A percentile compares a stretch with the other conserved stretches of the same genome.
phyloP scores from a whole-genome alignment of 2,113 vertebrate species.

The Osmerus eperlanus region DNA sequence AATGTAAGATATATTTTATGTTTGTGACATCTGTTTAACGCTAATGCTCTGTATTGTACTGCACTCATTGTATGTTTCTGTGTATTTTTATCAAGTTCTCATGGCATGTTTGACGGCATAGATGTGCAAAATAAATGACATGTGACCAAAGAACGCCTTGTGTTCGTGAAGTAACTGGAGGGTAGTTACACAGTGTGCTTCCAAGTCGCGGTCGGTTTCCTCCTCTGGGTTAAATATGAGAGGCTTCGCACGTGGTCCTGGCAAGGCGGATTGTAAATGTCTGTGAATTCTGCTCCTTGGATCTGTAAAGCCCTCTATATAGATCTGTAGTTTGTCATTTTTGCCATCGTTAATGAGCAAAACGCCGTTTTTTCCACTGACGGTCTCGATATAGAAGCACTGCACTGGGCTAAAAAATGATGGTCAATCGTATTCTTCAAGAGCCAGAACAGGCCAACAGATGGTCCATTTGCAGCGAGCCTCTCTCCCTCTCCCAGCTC shows the following conservation, averaged over 20 bases:
- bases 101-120: too few relatives aligned
- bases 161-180: too few relatives aligned
- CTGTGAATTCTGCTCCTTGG: conserved; percentile 44
- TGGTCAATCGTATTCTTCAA: conserved; percentile 40
- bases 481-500: not conserved
- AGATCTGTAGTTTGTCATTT: conserved; percentile 52
- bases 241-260: conserved; percentile 15
- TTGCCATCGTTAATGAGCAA: conserved; percentile 43
- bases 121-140: too few relatives aligned
- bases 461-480: conserved; percentile 61
- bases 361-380: conserved; percentile 22
- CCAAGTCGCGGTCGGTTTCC: not conserved
- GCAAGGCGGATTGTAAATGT: conserved; percentile 25
- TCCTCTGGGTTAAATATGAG: not conserved
- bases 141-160: too few relatives aligned
- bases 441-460: conserved; percentile 62
- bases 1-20: too few relatives aligned
- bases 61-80: too few relatives aligned
- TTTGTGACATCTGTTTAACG: too few relatives aligned
- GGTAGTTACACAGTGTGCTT: not conserved
- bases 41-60: too few relatives aligned
- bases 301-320: conserved; percentile 48
- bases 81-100: too few relatives aligned
- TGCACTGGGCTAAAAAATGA: conserved; percentile 53
- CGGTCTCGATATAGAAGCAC: conserved; percentile 53